These are phyloP conservation scores for Falco biarmicus DNA, from an alignment of 2,797 vertebrate species.

Conservation along the genomic window DNA sequence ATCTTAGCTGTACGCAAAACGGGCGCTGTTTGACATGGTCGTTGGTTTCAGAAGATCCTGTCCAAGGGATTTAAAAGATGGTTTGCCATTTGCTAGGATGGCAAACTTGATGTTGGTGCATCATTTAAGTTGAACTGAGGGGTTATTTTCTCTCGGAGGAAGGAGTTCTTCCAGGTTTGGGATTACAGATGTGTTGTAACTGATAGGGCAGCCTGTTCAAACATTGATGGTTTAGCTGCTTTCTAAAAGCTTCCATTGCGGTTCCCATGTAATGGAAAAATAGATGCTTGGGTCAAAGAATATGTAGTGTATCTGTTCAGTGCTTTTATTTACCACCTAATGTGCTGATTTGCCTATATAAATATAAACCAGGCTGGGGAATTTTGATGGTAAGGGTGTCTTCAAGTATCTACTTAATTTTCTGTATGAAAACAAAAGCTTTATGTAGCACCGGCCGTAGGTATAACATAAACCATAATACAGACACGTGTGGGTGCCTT, in stretches of 20 bases:
- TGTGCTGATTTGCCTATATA: not conserved
- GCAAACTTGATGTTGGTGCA: not conserved
- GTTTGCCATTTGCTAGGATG: not conserved
- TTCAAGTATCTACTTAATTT: not conserved
- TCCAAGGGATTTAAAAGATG: not conserved
- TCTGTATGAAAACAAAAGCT: not conserved
- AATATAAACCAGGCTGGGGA: not conserved
- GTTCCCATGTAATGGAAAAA: not conserved
- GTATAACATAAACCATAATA: not conserved
- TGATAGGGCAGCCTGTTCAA: not conserved
- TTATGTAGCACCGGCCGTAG: not conserved
- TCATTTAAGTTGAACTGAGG: not conserved
- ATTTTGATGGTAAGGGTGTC: not conserved
- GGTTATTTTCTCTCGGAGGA: not conserved
- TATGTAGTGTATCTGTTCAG: not conserved
- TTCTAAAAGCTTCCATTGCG: not conserved
- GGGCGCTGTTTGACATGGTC: not conserved
- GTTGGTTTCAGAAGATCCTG: not conserved
- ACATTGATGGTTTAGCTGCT: not conserved
- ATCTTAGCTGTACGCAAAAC: accelerated
- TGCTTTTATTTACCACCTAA: not conserved
- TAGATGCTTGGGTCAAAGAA: not conserved
- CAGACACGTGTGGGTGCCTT: not conserved
- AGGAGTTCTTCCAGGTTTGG: not conserved
- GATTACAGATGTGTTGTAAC: not conserved